Conservation (phyloP, 2,888 invertebrate genomes). For the Xiphydria camelus region DNA sequence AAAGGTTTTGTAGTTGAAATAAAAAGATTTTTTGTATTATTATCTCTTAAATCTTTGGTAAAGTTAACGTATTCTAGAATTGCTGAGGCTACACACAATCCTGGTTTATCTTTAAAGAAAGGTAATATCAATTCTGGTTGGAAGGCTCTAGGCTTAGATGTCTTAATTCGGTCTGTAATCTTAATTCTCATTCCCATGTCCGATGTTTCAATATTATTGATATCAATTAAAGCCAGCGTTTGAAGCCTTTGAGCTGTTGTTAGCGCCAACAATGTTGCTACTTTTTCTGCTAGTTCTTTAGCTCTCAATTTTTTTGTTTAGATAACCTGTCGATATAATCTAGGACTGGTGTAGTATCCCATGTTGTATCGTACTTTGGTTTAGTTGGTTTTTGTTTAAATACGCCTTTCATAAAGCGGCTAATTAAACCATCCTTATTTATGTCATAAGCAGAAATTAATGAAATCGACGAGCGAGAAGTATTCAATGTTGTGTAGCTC, state of each 20-base stretch:
- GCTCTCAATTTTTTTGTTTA: constrained; percentile 9
- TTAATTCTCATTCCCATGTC: constrained; percentile 9
- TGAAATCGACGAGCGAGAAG: constrained; percentile 15
- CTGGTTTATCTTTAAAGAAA: constrained; percentile 4
- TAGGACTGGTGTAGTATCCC: constrained; percentile 22
- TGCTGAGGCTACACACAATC: constrained; percentile 12
- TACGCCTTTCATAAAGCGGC: constrained; percentile 18
- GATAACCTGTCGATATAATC: constrained; percentile 11
- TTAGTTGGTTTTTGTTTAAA: constrained; percentile 17
- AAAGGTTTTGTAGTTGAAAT: constrained; percentile 17
- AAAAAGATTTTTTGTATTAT: constrained; percentile 10
- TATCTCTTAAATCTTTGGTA: constrained; percentile 13
- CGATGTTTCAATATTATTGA: constrained; percentile 10
- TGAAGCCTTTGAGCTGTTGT: constrained; percentile 24
- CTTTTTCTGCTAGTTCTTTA: constrained; percentile 20
- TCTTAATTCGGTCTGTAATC: constrained; percentile 17
- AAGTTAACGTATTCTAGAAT: constrained; percentile 11
- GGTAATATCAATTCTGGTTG: constrained; percentile 12
- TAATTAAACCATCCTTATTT: constrained; percentile 14
- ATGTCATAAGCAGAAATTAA: constrained; percentile 18
- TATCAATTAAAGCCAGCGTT: constrained; percentile 19
- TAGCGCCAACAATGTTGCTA: constrained; percentile 20
- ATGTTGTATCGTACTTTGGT: constrained; percentile 21
- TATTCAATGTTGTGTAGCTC: constrained; percentile 14
- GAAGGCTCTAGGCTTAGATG: constrained; percentile 12